Percentiles rank a stretch among this genome's conserved stretches.
phyloP scores from a whole-genome alignment of 2,113 vertebrate species.

The Dasyprocta punctata region DNA sequence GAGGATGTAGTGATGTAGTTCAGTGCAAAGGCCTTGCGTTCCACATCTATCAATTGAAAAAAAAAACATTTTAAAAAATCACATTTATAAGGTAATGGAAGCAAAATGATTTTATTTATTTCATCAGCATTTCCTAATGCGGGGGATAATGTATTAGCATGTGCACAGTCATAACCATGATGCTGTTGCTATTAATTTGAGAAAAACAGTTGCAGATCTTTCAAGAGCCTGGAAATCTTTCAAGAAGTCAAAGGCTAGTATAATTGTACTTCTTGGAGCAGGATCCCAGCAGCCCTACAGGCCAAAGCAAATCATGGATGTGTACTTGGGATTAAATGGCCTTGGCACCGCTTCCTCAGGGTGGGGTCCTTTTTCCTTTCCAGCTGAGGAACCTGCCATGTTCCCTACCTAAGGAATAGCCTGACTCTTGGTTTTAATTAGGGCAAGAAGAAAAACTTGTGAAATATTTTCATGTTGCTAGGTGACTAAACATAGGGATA shows the following conservation, averaged over 20 bases:
- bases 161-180: background rate
- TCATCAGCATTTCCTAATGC: background rate
- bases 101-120: background rate
- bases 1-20: background rate
- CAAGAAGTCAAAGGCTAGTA: conserved; percentile 72
- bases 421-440: conserved; percentile 50
- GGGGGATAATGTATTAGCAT: background rate
- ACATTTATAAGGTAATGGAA: background rate
- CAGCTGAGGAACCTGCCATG: conserved; percentile 66
- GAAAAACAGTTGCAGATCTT: conserved; percentile 65
- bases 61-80: background rate
- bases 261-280: conserved; percentile 62
- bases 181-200: conserved; percentile 55
- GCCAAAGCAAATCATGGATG: conserved; percentile 51
- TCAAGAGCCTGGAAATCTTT: conserved; percentile 57
- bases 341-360: conserved; percentile 51
- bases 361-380: conserved; percentile 58
- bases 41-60: background rate
- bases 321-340: background rate
- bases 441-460: background rate
- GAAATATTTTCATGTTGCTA: background rate
- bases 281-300: conserved; percentile 24
- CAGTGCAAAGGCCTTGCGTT: background rate
- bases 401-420: background rate
- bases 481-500: background rate